These are phyloP conservation scores for Ooceraea biroi DNA, from an alignment of 1,140 invertebrate genomes.

Conservation along the genomic window DNA sequence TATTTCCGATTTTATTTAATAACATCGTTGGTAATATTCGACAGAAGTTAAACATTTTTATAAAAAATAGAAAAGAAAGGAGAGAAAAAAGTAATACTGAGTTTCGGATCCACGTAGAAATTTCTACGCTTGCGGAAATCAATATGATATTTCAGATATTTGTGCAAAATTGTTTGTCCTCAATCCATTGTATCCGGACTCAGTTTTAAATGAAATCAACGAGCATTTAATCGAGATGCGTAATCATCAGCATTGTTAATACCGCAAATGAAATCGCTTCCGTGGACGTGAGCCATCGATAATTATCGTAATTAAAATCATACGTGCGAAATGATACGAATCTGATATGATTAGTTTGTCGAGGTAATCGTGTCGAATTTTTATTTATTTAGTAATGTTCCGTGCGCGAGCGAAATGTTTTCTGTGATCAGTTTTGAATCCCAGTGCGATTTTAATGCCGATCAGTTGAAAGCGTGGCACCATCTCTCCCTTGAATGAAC, in stretches of 20 bases:
- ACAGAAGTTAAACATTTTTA: neutral
- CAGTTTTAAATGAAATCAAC: constrained; percentile 63
- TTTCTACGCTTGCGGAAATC: constrained; percentile 8
- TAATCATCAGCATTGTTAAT: constrained; percentile 66
- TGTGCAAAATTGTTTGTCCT: constrained; percentile 53
- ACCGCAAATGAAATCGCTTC: constrained; percentile 58
- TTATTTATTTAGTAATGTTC: constrained; percentile 20
- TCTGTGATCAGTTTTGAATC: constrained; percentile 22
- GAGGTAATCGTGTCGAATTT: constrained; percentile 47
- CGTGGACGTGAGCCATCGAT: constrained; percentile 28
- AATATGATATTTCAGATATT: constrained; percentile 53
- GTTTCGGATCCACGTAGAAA: neutral
- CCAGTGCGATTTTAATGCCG: neutral
- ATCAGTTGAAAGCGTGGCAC: neutral
- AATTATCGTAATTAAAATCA: constrained; percentile 67
- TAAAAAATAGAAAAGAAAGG: neutral
- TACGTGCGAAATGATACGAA: constrained; percentile 56
- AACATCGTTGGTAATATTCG: neutral
- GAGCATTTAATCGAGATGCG: constrained; percentile 64
- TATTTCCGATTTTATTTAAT: neutral
- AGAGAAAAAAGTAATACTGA: neutral
- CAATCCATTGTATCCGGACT: constrained; percentile 33
- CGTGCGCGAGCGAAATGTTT: neutral
- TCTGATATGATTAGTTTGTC: constrained; percentile 53
- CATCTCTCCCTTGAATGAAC: constrained; percentile 3